Evolutionary conservation across 53 echinoderm and acorn worm species (phyloP).

Genomic region (Pentamera pediparva): DNA sequence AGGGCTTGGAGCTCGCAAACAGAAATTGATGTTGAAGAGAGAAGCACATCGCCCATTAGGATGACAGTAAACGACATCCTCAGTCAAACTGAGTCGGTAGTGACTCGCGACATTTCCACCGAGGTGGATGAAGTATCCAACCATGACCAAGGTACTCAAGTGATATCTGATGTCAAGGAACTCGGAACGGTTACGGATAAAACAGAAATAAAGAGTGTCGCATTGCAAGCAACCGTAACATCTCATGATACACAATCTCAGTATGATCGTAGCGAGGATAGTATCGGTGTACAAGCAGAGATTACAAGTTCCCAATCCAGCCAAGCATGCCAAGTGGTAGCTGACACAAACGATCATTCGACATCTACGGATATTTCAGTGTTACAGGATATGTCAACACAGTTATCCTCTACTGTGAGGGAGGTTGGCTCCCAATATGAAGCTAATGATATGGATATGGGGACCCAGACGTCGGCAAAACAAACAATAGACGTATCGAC

Average conservation of each 20-base stretch:
- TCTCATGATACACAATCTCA: not conserved
- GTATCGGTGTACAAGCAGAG: not conserved
- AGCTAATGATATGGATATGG: not conserved
- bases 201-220: not conserved
- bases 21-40: not conserved
- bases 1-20: not conserved
- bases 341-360: not conserved
- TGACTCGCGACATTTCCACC: not conserved
- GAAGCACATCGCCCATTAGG: constrained; percentile 2
- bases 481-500: not conserved
- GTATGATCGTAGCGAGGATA: not conserved
- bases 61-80: not conserved
- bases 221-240: constrained; percentile 9
- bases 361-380: not conserved
- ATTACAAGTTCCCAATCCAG: not conserved
- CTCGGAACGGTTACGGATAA: not conserved
- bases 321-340: constrained; percentile 1
- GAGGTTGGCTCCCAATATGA: constrained; percentile 4
- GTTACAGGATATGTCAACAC: not conserved
- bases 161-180: not conserved
- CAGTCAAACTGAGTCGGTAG: not conserved
- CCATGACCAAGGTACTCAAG: constrained; percentile 1
- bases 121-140: not conserved
- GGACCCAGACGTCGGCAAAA: not conserved
- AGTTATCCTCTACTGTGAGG: not conserved